Evolutionary conservation across 2,888 invertebrate species (phyloP).

Genomic region (Netelia melanura): DNA sequence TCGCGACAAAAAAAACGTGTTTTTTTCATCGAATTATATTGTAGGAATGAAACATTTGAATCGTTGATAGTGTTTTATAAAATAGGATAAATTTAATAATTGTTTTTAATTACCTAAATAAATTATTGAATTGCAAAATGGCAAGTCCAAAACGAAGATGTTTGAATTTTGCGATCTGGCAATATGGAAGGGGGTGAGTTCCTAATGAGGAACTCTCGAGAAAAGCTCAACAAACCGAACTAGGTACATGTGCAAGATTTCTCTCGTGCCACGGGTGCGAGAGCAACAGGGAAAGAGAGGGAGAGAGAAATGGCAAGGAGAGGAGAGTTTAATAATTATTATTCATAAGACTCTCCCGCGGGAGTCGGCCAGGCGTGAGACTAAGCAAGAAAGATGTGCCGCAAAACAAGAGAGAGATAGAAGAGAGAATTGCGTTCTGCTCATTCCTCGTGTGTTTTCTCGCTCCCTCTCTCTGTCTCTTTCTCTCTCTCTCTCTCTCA

Average conservation of each 20-base stretch:
- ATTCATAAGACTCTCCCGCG: slow-evolving; percentile 83
- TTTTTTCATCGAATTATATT: neutral
- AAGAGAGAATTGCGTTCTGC: slow-evolving; percentile 50
- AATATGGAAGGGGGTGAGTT: slow-evolving; percentile 17
- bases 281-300: slow-evolving; percentile 24
- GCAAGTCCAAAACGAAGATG: slow-evolving; percentile 17
- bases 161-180: slow-evolving; percentile 36
- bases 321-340: slow-evolving; percentile 81
- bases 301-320: slow-evolving; percentile 57
- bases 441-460: slow-evolving; percentile 22
- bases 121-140: slow-evolving; percentile 5
- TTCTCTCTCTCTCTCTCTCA: slow-evolving; percentile 46
- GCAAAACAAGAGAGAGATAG: slow-evolving; percentile 81
- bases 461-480: slow-evolving; percentile 49
- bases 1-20: neutral
- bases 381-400: slow-evolving; percentile 83
- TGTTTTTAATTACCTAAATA: no score
- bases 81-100: no score
- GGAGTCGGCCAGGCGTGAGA: slow-evolving; percentile 82
- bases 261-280: neutral
- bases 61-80: neutral
- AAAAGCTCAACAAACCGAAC: slow-evolving; percentile 14
- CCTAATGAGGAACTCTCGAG: slow-evolving; percentile 35
- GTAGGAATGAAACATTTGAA: neutral
- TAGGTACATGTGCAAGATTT: slow-evolving; percentile 23